Conservation (phyloP, 2,797 vertebrate species). For the Neosilurus mollespiculum region DNA sequence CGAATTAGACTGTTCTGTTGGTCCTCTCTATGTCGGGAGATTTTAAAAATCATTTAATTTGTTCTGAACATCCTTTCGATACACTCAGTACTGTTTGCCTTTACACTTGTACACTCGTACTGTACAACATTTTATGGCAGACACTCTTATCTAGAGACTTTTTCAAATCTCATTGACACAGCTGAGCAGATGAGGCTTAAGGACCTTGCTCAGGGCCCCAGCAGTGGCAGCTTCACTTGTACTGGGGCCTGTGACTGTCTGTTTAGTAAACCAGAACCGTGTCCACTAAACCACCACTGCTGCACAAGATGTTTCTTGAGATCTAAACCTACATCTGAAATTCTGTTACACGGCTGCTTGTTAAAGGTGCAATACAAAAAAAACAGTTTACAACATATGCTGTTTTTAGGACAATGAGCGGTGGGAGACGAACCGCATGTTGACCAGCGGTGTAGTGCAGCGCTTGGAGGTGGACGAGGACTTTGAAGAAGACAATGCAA, state of each 20-base stretch:
- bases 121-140: too few species aligned
- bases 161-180: too few species aligned
- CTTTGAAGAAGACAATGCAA: slow-evolving; percentile 96
- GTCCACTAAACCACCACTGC: too few species aligned
- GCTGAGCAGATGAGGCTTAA: too few species aligned
- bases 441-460: slow-evolving; percentile 97
- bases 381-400: neutral
- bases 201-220: too few species aligned
- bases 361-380: neutral
- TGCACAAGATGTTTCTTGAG: neutral
- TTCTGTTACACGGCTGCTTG: neutral
- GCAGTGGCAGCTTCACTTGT: too few species aligned
- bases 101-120: neutral
- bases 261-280: too few species aligned
- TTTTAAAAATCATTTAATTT: too few species aligned
- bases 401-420: slow-evolving; percentile 89
- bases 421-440: slow-evolving; percentile 99
- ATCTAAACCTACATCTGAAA: too few species aligned
- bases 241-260: too few species aligned
- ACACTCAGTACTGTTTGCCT: neutral
- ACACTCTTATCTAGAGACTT: too few species aligned
- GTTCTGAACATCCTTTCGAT: neutral
- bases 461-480: slow-evolving; percentile 96
- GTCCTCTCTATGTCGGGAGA: neutral
- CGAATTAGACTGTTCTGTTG: neutral